These are phyloP conservation scores for Molossus alvarezi DNA, from an alignment of 2,797 vertebrate genomes.

Conservation along the genomic window DNA sequence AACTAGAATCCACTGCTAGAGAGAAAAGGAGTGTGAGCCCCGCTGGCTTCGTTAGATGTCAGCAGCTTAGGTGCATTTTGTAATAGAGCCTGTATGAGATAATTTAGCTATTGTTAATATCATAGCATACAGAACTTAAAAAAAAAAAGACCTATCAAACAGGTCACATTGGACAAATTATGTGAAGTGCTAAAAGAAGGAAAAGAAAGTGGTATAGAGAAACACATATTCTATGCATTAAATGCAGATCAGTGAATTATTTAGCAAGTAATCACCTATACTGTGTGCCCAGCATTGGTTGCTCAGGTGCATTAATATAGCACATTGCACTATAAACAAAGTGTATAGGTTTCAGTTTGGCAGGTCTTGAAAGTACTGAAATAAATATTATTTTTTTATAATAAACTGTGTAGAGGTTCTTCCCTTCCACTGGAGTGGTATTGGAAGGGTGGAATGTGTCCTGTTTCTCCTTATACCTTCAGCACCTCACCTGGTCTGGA, in stretches of 20 bases:
- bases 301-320: background rate
- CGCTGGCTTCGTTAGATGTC: slow-evolving; percentile 86
- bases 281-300: background rate
- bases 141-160: slow-evolving; percentile 69
- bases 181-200: slow-evolving; percentile 28
- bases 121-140: slow-evolving; percentile 8
- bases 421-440: background rate
- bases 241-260: slow-evolving; percentile 48
- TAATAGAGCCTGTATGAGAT: slow-evolving; percentile 85
- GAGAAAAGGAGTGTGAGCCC: slow-evolving; percentile 85
- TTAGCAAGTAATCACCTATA: background rate
- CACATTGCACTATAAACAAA: background rate
- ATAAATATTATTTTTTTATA: background rate
- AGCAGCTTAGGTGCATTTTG: slow-evolving; percentile 84
- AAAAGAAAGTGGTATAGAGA: background rate
- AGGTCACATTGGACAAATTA: slow-evolving; percentile 70
- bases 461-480: slow-evolving; percentile 22
- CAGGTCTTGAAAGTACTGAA: background rate
- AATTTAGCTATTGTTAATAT: slow-evolving; percentile 83
- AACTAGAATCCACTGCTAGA: slow-evolving; percentile 88
- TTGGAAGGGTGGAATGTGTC: background rate
- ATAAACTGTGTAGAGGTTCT: background rate
- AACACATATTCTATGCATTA: background rate
- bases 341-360: background rate
- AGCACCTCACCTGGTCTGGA: background rate